Evolutionary conservation across 2,888 invertebrate genomes (phyloP).

Genomic region (Brachycybe producta): DNA sequence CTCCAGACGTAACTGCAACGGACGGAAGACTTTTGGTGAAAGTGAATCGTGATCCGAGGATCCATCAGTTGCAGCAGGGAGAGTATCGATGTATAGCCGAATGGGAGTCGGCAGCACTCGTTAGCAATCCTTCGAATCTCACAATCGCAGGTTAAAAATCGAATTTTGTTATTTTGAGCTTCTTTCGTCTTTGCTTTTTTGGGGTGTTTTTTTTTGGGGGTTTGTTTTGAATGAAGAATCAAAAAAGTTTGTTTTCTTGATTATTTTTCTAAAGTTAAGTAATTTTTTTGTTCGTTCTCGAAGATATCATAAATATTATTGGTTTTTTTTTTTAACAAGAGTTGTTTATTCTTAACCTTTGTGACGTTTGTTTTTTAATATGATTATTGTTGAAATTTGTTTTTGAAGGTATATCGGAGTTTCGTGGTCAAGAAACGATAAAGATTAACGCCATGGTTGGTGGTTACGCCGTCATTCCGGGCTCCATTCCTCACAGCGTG

Average conservation of each 20-base stretch:
- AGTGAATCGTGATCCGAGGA: background rate
- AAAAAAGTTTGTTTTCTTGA: too few species aligned
- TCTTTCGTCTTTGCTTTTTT: conserved; percentile 2
- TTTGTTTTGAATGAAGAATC: too few species aligned
- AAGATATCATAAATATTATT: too few species aligned
- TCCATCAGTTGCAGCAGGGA: conserved; percentile 6
- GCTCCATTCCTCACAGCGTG: conserved; percentile 10
- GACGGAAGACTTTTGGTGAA: conserved; percentile 3
- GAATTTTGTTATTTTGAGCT: background rate
- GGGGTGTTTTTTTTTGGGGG: too few species aligned
- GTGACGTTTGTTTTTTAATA: too few species aligned
- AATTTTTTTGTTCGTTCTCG: too few species aligned
- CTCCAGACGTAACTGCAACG: background rate
- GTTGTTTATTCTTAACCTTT: too few species aligned
- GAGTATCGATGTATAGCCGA: conserved; percentile 9
- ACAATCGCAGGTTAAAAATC: conserved; percentile 7
- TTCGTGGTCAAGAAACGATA: conserved; percentile 9
- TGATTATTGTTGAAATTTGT: too few species aligned
- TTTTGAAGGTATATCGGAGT: conserved; percentile 6
- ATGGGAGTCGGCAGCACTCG: conserved; percentile 7
- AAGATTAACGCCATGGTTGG: conserved; percentile 5
- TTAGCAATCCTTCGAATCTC: conserved; percentile 9
- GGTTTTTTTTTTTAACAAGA: too few species aligned
- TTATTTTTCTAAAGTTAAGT: too few species aligned
- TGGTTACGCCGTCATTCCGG: conserved; percentile 9